Percentiles rank a stretch among this genome's conserved stretches.
These are phyloP conservation scores for Lepidocyrtoides sp. DNA, from an alignment of 2,888 invertebrate genomes.

Conservation along the genomic window DNA sequence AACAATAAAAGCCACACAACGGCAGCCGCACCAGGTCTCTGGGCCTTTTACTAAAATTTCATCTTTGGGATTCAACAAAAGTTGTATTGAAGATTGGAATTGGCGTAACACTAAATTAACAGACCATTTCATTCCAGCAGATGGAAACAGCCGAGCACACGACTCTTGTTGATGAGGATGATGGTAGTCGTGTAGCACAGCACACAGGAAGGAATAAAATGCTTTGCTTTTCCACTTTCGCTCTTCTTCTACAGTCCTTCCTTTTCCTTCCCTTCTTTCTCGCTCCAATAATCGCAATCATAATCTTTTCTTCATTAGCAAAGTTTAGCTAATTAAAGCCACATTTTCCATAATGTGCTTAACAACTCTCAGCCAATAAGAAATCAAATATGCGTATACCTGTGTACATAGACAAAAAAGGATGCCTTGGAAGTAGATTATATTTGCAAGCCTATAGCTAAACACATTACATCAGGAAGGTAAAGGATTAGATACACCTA, in stretches of 20 bases:
- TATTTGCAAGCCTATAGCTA: too few relatives aligned
- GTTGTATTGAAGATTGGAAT: too few relatives aligned
- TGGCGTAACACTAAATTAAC: too few relatives aligned
- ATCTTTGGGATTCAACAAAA: too few relatives aligned
- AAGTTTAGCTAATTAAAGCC: conserved; percentile 67
- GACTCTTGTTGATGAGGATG: background rate
- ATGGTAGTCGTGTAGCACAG: background rate
- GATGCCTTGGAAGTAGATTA: too few relatives aligned
- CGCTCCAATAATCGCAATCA: conserved; percentile 58
- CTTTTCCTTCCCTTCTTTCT: background rate
- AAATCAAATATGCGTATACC: too few relatives aligned
- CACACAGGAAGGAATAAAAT: conserved; percentile 43
- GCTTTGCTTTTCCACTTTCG: conserved; percentile 2
- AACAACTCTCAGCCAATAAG: conserved; percentile 33
- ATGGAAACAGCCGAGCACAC: conserved; percentile 6
- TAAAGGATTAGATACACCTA: too few relatives aligned
- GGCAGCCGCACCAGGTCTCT: too few relatives aligned
- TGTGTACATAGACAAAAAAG: background rate
- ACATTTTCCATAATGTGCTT: conserved; percentile 46
- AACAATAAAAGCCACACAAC: conserved; percentile 33
- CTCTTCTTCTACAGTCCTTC: background rate
- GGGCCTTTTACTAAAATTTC: too few relatives aligned
- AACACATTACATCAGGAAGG: too few relatives aligned
- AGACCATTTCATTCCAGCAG: conserved; percentile 61
- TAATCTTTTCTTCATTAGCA: conserved; percentile 64